phyloP scores from a whole-genome alignment of 2,113 vertebrate species.

The Porphyrio hochstetteri region DNA sequence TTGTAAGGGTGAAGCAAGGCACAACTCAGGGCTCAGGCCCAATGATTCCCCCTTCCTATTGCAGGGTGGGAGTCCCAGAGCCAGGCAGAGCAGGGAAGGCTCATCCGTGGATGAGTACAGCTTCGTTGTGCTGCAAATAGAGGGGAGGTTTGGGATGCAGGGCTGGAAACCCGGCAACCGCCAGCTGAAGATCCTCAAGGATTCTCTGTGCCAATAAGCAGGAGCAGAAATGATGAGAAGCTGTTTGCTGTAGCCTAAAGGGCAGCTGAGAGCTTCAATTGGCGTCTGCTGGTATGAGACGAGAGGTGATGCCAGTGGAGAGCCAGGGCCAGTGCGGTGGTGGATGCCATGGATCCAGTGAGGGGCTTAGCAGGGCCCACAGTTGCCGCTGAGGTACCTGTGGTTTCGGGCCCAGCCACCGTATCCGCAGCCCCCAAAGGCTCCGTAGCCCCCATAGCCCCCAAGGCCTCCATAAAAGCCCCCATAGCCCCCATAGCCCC shows the following conservation, averaged over 20 bases:
- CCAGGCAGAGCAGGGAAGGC: neutral
- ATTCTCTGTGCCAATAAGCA: neutral
- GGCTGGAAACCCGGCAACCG: rapidly evolving
- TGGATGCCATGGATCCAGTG: no score
- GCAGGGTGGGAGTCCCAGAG: no score
- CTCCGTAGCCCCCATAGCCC: no score
- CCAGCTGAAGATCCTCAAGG: neutral
- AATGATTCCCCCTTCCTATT: no score
- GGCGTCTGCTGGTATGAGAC: neutral
- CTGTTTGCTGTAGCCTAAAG: no score
- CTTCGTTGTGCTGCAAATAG: rapidly evolving
- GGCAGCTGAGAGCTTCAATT: neutral
- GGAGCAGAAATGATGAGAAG: no score
- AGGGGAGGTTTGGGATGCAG: neutral
- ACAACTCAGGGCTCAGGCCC: no score
- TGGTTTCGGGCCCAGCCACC: rapidly evolving
- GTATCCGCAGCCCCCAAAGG: neutral
- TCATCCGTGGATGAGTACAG: rapidly evolving
- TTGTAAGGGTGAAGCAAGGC: neutral
- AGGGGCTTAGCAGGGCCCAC: neutral
- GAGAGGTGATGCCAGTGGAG: no score
- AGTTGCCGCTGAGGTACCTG: neutral
- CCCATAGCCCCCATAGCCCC: no score
- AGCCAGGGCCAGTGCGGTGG: rapidly evolving
- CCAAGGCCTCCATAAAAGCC: neutral